Conservation (phyloP, 2,888 invertebrate species). For the Pollenia angustigena region DNA sequence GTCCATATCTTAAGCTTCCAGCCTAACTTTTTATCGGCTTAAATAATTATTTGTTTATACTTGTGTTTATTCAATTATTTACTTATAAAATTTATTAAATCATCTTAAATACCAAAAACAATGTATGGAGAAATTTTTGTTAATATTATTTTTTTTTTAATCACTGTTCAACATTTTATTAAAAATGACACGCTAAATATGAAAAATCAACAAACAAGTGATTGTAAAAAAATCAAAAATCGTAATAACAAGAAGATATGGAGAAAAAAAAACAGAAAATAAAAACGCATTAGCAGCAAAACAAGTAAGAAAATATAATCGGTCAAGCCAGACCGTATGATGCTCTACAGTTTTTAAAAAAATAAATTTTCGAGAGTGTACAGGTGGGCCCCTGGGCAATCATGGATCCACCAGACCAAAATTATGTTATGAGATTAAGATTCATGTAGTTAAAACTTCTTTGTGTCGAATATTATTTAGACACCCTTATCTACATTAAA, state of each 20-base stretch:
- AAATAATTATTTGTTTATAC: not conserved
- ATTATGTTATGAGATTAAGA: too few relatives aligned
- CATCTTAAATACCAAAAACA: not conserved
- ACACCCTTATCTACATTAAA: too few relatives aligned
- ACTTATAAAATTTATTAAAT: not conserved
- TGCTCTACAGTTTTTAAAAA: too few relatives aligned
- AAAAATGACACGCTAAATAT: constrained; percentile 7
- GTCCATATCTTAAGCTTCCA: not conserved
- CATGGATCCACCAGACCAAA: too few relatives aligned
- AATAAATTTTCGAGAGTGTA: too few relatives aligned
- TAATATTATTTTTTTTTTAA: not conserved
- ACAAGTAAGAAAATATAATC: too few relatives aligned
- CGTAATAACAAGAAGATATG: not conserved
- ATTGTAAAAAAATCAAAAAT: not conserved
- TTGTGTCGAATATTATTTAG: too few relatives aligned
- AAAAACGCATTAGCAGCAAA: not conserved
- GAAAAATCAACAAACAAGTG: not conserved
- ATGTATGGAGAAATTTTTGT: not conserved
- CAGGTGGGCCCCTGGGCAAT: too few relatives aligned
- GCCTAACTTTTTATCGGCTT: constrained; percentile 3
- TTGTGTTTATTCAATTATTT: constrained; percentile 3
- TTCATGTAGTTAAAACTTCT: too few relatives aligned
- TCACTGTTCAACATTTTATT: constrained; percentile 20
- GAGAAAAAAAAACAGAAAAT: not conserved
- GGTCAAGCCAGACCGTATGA: too few relatives aligned